Conservation (phyloP, 2,113 vertebrate species). For the Zeus faber region DNA sequence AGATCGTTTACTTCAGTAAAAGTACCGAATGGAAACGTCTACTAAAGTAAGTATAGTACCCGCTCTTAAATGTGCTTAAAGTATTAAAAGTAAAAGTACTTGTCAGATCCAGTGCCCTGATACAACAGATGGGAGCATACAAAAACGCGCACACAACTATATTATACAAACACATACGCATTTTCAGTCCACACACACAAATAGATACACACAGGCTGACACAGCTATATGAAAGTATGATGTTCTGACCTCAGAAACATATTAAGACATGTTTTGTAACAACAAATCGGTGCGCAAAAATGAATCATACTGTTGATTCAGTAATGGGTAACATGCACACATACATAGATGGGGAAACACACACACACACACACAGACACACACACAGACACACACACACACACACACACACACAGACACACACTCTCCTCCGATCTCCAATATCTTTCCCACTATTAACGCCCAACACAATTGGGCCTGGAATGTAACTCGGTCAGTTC, state of each 20-base stretch:
- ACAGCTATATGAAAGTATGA: not conserved
- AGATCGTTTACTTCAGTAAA: no score
- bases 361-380: not conserved
- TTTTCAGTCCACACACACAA: conserved; percentile 1
- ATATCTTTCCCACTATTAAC: conserved; percentile 4
- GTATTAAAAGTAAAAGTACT: no score
- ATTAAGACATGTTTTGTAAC: no score
- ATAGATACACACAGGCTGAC: not conserved
- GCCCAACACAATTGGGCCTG: conserved; percentile 43
- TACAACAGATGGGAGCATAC: no score
- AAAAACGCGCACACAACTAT: not conserved
- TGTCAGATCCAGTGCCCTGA: no score
- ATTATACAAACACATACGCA: not conserved
- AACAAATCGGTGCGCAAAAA: no score
- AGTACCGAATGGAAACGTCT: no score
- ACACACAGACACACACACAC: not conserved
- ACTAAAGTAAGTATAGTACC: no score
- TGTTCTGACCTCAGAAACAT: not conserved
- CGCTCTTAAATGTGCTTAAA: no score
- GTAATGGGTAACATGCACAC: not conserved
- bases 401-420: conserved; percentile 7
- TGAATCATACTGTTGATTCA: no score
- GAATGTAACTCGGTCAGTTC: conserved; percentile 51
- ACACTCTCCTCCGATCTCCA: not conserved
- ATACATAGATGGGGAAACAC: not conserved